phyloP scores from a whole-genome alignment of 2,797 vertebrate genomes.

The Poeciliopsis paucimaculata region DNA sequence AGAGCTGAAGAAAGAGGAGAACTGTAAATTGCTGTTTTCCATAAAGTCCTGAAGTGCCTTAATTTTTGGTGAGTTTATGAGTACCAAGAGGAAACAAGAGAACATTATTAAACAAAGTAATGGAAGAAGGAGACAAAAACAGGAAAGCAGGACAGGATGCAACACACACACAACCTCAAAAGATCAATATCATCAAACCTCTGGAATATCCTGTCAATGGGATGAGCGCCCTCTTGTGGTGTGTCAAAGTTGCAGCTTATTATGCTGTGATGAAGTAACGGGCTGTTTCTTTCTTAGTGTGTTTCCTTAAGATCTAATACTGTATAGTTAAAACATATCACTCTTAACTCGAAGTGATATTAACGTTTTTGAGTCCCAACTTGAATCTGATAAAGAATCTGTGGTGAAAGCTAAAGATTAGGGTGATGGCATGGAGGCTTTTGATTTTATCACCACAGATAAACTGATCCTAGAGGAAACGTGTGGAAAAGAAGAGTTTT shows the following conservation, averaged over 20 bases:
- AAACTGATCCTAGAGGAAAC: not conserved
- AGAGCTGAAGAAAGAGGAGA: not conserved
- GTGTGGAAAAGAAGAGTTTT: not conserved
- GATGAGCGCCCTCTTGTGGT: not conserved
- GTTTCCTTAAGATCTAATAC: not conserved
- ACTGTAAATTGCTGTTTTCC: not conserved
- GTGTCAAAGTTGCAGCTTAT: not conserved
- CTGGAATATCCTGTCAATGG: not conserved
- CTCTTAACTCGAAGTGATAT: not conserved
- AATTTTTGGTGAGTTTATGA: not conserved
- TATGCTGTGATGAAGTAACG: not conserved
- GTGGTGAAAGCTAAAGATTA: not conserved
- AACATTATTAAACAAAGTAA: not conserved
- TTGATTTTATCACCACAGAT: not conserved
- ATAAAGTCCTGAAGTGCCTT: not conserved
- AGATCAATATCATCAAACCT: not conserved
- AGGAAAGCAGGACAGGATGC: not conserved
- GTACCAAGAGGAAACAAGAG: not conserved
- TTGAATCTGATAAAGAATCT: not conserved
- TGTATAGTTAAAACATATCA: not conserved
- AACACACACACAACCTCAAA: not conserved
- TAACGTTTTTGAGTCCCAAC: not conserved
- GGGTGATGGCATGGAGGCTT: not conserved
- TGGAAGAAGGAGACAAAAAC: not conserved
- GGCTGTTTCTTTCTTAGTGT: not conserved